Evolutionary conservation across 1,140 invertebrate genomes (phyloP).

Genomic region (Gryon sp.): DNA sequence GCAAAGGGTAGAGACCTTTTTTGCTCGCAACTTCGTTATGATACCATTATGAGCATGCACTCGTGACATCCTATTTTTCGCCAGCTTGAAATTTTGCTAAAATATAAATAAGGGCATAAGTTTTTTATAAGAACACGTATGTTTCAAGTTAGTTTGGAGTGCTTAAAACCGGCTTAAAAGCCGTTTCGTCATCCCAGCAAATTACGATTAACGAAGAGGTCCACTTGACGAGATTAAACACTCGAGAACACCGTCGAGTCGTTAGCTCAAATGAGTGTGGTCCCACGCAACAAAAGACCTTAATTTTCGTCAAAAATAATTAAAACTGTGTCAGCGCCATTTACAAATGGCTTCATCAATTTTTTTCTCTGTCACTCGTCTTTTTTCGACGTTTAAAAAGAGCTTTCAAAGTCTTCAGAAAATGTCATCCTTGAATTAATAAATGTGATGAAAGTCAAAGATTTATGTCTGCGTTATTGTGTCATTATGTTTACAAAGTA

Average conservation of each 20-base stretch:
- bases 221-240: constrained; percentile 67
- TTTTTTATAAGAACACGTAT: constrained; percentile 36
- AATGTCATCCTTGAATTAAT: too few relatives aligned
- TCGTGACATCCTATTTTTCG: constrained; percentile 15
- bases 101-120: constrained; percentile 47
- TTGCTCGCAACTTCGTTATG: constrained; percentile 14
- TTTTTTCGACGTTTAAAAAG: background rate
- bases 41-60: constrained; percentile 18
- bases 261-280: constrained; percentile 58
- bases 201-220: constrained; percentile 67
- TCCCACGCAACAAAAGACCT: constrained; percentile 56
- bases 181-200: constrained; percentile 67
- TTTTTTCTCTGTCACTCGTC: background rate
- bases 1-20: constrained; percentile 8
- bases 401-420: too few relatives aligned
- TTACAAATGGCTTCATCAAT: constrained; percentile 30
- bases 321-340: constrained; percentile 56
- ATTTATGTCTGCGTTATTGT: too few relatives aligned
- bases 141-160: constrained; percentile 17
- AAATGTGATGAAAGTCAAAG: too few relatives aligned
- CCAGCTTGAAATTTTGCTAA: constrained; percentile 24
- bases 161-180: constrained; percentile 64
- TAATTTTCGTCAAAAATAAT: constrained; percentile 57
- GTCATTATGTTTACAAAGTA: too few relatives aligned
- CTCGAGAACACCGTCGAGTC: constrained; percentile 52